Percentiles rank a stretch among this genome's conserved stretches.
These are phyloP conservation scores for Rhinolophus sinicus DNA, from an alignment of 2,113 vertebrate genomes.

Conservation along the genomic window DNA sequence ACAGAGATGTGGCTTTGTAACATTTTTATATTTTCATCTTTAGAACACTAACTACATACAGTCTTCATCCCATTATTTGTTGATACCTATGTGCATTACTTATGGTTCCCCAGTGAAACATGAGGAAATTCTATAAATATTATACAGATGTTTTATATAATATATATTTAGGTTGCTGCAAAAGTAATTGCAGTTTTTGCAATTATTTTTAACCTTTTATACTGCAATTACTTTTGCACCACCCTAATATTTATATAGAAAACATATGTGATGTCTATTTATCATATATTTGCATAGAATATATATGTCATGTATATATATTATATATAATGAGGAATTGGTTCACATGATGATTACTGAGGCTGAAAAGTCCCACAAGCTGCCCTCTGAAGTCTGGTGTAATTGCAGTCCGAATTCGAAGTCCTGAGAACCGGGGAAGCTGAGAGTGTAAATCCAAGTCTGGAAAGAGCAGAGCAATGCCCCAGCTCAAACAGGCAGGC, in stretches of 20 bases:
- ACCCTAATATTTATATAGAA: neutral
- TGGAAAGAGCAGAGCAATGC: neutral
- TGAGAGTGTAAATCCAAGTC: neutral
- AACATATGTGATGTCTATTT: neutral
- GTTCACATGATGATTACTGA: neutral
- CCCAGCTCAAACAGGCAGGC: neutral
- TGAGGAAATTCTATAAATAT: neutral
- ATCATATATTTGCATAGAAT: neutral
- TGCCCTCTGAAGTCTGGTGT: neutral
- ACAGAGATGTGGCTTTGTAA: neutral
- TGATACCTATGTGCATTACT: neutral
- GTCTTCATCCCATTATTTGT: neutral
- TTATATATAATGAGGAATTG: neutral
- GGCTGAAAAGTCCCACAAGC: neutral
- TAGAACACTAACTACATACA: neutral
- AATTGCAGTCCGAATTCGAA: neutral
- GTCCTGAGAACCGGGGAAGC: neutral
- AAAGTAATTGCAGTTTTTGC: no score
- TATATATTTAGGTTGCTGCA: neutral
- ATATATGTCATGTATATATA: neutral
- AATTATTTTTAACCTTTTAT: no score
- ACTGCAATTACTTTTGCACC: no score
- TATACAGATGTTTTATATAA: neutral
- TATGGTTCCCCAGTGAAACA: neutral
- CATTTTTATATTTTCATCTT: neutral